Evolutionary conservation across 1,140 invertebrate species (phyloP).

Genomic region (Cyphomyrmex costatus): DNA sequence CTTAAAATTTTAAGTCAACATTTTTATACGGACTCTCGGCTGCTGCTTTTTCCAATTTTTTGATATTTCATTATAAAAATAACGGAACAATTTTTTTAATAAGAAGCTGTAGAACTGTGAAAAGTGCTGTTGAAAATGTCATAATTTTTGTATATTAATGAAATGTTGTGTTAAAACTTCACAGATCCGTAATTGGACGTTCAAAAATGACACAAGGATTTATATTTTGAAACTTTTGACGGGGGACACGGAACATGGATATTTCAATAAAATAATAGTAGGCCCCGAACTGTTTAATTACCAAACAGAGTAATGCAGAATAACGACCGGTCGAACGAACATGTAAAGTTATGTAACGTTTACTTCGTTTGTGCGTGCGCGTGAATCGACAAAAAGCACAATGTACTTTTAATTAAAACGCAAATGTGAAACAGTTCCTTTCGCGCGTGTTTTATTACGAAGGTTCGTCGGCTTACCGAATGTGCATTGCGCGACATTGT

Average conservation of each 20-base stretch:
- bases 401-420: slow-evolving; percentile 56
- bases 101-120: too few relatives aligned
- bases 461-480: slow-evolving; percentile 37
- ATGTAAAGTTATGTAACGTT: slow-evolving; percentile 22
- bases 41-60: too few relatives aligned
- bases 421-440: slow-evolving; percentile 40
- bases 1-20: too few relatives aligned
- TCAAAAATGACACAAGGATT: slow-evolving; percentile 24
- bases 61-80: too few relatives aligned
- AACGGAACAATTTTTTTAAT: too few relatives aligned
- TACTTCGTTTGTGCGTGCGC: background rate
- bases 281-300: slow-evolving; percentile 18
- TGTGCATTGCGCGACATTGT: slow-evolving; percentile 46
- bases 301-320: slow-evolving; percentile 44
- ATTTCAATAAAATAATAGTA: slow-evolving; percentile 49
- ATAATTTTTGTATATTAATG: too few relatives aligned
- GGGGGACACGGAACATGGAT: background rate
- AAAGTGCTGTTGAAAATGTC: too few relatives aligned
- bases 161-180: too few relatives aligned
- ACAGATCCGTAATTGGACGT: background rate
- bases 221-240: slow-evolving; percentile 24
- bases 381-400: slow-evolving; percentile 27
- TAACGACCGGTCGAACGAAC: slow-evolving; percentile 38
- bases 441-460: slow-evolving; percentile 34
- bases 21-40: too few relatives aligned